A percentile compares a stretch with the other conserved stretches of the same genome.
phyloP scores from a whole-genome alignment of 1,140 invertebrate species.

The Drosophila mauritiana region DNA sequence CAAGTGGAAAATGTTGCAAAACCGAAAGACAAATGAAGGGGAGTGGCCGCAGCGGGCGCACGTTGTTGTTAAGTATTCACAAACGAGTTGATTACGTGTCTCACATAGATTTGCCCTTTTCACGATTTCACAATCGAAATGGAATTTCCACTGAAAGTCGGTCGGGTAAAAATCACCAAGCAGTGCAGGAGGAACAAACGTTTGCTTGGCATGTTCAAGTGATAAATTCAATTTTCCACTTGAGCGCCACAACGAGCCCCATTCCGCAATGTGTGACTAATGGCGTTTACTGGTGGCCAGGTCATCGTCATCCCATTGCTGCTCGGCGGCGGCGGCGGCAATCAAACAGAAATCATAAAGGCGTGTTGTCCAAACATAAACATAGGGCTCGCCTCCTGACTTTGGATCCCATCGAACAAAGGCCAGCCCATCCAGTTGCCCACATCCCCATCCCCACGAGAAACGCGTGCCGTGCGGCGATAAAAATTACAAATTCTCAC shows the following conservation, averaged over 20 bases:
- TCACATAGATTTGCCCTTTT: constrained; percentile 71
- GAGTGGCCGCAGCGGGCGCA: not conserved
- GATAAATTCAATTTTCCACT: constrained; percentile 84
- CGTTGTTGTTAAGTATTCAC: constrained; percentile 58
- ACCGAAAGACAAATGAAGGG: constrained; percentile 28
- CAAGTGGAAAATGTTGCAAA: constrained; percentile 71
- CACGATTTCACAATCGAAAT: constrained; percentile 11
- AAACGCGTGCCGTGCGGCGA: constrained; percentile 62
- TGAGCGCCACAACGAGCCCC: constrained; percentile 57
- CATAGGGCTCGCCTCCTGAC: constrained; percentile 23
- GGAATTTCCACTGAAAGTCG: constrained; percentile 48
- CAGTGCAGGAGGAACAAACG: constrained; percentile 16
- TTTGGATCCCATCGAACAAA: constrained; percentile 53
- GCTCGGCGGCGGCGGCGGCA: constrained; percentile 45
- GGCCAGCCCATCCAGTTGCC: constrained; percentile 2
- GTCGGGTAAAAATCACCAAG: constrained; percentile 32
- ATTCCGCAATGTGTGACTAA: constrained; percentile 67
- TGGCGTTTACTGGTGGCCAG: constrained; percentile 64
- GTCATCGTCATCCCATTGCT: constrained; percentile 22
- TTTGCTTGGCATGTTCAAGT: constrained; percentile 78
- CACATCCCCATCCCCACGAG: not conserved
- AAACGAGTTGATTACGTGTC: constrained; percentile 82
- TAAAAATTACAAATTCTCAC: constrained; percentile 73
- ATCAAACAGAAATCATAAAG: constrained; percentile 83
- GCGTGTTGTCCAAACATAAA: constrained; percentile 80